A percentile compares a stretch with the other conserved stretches of the same genome.
Evolutionary conservation across 1,140 invertebrate species (phyloP).

Genomic region (Charaxes varanes): DNA sequence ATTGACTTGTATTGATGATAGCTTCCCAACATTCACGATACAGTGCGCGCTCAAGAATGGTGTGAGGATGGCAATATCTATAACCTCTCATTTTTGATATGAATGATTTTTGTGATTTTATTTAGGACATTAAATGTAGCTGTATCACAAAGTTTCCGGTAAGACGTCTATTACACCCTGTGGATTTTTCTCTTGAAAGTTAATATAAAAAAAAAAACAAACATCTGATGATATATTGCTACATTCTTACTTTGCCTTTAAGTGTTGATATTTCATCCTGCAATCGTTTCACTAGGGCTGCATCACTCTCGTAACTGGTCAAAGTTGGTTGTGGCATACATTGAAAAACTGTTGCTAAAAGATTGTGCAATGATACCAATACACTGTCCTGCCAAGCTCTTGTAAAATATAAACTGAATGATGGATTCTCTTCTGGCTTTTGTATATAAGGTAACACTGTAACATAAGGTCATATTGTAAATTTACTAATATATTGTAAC

Average conservation of each 20-base stretch:
- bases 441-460: slow-evolving; percentile 92
- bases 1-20: too few relatives aligned
- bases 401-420: slow-evolving; percentile 92
- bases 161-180: too few relatives aligned
- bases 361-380: slow-evolving; percentile 94
- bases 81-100: too few relatives aligned
- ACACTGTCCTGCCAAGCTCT: slow-evolving; percentile 97
- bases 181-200: too few relatives aligned
- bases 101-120: too few relatives aligned
- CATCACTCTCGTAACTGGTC: slow-evolving; percentile 89
- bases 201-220: neutral
- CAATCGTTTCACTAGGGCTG: slow-evolving; percentile 83
- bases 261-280: slow-evolving; percentile 89
- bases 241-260: slow-evolving; percentile 62
- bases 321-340: slow-evolving; percentile 89
- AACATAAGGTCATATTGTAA: slow-evolving; percentile 47
- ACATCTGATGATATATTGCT: neutral
- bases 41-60: too few relatives aligned
- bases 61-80: too few relatives aligned
- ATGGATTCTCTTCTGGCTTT: slow-evolving; percentile 92
- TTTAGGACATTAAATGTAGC: too few relatives aligned
- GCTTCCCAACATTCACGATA: too few relatives aligned
- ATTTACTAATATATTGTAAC: neutral
- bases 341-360: slow-evolving; percentile 92
- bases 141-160: too few relatives aligned